These are phyloP conservation scores for Drepanosiphum platanoidis DNA, from an alignment of 2,888 invertebrate species.

Conservation along the genomic window DNA sequence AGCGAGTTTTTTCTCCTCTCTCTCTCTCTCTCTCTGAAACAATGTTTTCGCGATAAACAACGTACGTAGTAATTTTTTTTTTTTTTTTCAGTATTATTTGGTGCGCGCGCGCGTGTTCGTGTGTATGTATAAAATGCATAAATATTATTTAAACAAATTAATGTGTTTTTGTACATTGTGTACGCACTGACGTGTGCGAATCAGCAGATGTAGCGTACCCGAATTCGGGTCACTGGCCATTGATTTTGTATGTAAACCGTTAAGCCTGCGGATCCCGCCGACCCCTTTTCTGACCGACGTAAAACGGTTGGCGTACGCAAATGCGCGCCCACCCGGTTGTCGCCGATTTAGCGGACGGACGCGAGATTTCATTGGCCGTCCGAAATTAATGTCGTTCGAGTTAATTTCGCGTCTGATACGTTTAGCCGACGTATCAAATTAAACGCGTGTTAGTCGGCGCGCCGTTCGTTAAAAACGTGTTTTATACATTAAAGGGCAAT, in stretches of 20 bases:
- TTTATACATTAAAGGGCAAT: neutral
- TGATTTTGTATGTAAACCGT: conserved; percentile 57
- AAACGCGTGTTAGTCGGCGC: neutral
- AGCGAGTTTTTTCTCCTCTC: too few relatives aligned
- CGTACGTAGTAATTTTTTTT: too few relatives aligned
- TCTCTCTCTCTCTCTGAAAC: neutral
- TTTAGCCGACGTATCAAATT: neutral
- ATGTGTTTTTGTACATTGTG: neutral
- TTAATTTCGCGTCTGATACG: conserved; percentile 21
- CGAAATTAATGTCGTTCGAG: conserved; percentile 22
- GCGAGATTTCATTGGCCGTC: conserved; percentile 6
- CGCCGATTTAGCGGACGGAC: neutral
- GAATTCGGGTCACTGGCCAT: conserved; percentile 58
- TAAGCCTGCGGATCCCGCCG: conserved; percentile 37
- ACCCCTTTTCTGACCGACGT: conserved; percentile 23
- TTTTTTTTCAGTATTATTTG: too few relatives aligned
- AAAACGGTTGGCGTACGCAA: conserved; percentile 8
- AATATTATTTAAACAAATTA: conserved; percentile 19
- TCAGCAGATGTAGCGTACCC: conserved; percentile 35
- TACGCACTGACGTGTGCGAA: conserved; percentile 28
- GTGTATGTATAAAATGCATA: neutral
- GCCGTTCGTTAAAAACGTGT: neutral
- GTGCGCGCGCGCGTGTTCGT: too few relatives aligned
- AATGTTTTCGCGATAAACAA: neutral
- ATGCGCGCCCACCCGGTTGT: conserved; percentile 10